Evolutionary conservation across 2,113 vertebrate genomes (phyloP).

Genomic region (Ramphastos sulfuratus): DNA sequence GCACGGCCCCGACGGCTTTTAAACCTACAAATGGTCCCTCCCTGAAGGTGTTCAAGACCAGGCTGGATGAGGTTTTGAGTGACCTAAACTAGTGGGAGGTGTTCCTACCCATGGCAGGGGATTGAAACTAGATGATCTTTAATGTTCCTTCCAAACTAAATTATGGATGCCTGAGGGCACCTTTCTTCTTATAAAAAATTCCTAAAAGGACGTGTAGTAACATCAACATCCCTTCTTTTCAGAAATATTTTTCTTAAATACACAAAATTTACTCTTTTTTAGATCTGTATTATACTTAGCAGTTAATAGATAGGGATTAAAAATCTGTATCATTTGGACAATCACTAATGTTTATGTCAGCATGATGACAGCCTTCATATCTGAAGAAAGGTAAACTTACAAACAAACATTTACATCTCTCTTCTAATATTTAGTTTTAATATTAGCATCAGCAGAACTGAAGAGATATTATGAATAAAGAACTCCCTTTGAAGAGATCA

Average conservation of each 20-base stretch:
- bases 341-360: background rate
- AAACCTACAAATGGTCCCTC: too few species aligned
- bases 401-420: conserved; percentile 15
- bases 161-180: background rate
- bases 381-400: background rate
- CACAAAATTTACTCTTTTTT: background rate
- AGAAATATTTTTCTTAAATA: background rate
- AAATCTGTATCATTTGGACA: background rate
- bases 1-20: too few species aligned
- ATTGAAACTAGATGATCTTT: too few species aligned
- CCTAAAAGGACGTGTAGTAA: background rate
- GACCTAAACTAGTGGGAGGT: too few species aligned
- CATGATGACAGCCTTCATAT: background rate
- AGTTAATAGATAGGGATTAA: background rate
- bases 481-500: background rate
- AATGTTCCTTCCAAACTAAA: too few species aligned
- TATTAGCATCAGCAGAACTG: background rate
- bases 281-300: background rate
- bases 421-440: conserved; percentile 6
- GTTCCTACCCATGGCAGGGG: too few species aligned
- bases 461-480: background rate
- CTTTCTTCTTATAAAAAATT: background rate
- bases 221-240: background rate
- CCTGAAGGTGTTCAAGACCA: too few species aligned
- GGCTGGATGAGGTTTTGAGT: too few species aligned